Percentiles rank a stretch among this genome's conserved stretches.
phyloP scores from a whole-genome alignment of 2,113 vertebrate species.

The Serilophus lunatus region DNA sequence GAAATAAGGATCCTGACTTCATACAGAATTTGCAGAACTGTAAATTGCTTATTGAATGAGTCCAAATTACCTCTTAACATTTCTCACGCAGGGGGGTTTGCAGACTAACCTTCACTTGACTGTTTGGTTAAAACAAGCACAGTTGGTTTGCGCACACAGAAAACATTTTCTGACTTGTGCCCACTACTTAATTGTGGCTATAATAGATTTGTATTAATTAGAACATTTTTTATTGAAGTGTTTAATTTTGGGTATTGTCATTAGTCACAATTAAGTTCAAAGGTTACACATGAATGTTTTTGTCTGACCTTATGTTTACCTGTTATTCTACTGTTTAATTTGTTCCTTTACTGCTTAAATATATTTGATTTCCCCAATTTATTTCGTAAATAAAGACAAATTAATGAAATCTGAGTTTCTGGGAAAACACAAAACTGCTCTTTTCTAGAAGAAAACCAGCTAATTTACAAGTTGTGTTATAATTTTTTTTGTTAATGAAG shows the following conservation, averaged over 20 bases:
- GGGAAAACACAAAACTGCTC: background rate
- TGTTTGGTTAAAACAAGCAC: background rate
- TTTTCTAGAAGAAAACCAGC: background rate
- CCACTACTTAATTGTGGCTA: background rate
- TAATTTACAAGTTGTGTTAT: background rate
- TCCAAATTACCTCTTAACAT: background rate
- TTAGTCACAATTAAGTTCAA: background rate
- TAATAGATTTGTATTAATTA: background rate
- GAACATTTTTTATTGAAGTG: background rate
- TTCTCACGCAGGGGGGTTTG: background rate
- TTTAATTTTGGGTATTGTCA: background rate
- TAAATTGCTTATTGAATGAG: background rate
- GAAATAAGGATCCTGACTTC: background rate
- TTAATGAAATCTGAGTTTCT: background rate
- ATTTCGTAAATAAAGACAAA: background rate
- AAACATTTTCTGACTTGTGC: background rate
- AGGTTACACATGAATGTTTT: background rate
- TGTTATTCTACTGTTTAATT: background rate
- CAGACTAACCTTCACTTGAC: background rate
- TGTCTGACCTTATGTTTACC: background rate
- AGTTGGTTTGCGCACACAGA: background rate
- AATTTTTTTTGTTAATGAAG: background rate
- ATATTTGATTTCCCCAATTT: background rate
- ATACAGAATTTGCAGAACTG: background rate
- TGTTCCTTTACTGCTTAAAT: background rate